Evolutionary conservation across 2,113 vertebrate species (phyloP).

Genomic region (Egretta garzetta): DNA sequence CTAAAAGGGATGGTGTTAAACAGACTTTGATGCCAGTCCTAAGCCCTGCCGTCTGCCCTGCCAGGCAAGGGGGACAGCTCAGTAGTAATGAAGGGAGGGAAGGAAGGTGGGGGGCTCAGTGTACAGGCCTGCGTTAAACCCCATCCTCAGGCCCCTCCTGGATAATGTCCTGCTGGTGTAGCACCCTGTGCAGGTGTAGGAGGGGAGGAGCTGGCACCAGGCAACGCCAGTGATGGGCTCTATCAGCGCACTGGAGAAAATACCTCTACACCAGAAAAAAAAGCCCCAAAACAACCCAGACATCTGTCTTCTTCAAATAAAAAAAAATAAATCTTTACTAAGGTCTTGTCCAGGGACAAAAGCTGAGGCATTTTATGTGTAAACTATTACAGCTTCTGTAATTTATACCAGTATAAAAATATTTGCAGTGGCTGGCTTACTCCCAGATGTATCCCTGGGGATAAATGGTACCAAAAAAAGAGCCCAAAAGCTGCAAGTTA

Average conservation of each 20-base stretch:
- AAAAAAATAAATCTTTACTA: background rate
- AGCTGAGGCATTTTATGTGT: background rate
- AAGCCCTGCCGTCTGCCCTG: background rate
- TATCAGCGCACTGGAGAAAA: background rate
- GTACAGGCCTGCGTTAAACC: background rate
- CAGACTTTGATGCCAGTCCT: background rate
- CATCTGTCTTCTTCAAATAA: background rate
- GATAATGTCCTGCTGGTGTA: background rate
- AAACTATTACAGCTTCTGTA: background rate
- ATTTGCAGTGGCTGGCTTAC: background rate
- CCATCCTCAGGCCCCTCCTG: background rate
- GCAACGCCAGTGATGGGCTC: accelerated
- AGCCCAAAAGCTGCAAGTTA: background rate
- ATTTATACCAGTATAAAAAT: background rate
- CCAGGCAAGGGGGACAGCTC: background rate
- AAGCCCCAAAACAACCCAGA: background rate
- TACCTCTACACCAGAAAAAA: background rate
- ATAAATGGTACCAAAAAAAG: background rate
- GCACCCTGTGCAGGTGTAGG: background rate
- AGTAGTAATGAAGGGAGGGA: background rate
- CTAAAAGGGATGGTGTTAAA: background rate
- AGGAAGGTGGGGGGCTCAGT: background rate
- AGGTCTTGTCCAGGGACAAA: background rate
- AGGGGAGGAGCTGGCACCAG: background rate
- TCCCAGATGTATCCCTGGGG: background rate